A percentile compares a stretch with the other conserved stretches of the same genome.
Evolutionary conservation across 2,888 invertebrate species (phyloP).

Genomic region (Polia nebulosa): DNA sequence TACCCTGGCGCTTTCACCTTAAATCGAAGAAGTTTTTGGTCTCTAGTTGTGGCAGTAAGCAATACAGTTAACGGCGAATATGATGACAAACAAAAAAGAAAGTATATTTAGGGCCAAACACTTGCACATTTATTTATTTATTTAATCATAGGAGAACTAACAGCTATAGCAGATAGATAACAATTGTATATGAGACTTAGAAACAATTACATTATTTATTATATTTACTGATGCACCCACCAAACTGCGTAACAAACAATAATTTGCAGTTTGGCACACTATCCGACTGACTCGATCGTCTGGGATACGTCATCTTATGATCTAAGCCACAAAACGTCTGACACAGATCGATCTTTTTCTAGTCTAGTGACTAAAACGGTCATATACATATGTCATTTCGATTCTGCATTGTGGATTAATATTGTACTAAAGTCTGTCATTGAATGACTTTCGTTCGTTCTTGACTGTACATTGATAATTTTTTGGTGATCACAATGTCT

Average conservation of each 20-base stretch:
- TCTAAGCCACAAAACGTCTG: constrained; percentile 10
- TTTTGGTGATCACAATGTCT: constrained; percentile 9
- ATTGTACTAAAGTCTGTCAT: constrained; percentile 39
- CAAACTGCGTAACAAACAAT: constrained; percentile 6
- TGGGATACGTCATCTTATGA: constrained; percentile 12
- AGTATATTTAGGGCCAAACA: too few relatives aligned
- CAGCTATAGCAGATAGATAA: too few relatives aligned
- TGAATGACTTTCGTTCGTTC: constrained; percentile 52
- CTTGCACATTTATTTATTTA: too few relatives aligned
- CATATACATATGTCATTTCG: constrained; percentile 33
- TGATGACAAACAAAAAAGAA: too few relatives aligned
- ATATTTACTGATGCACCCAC: too few relatives aligned
- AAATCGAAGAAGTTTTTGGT: too few relatives aligned
- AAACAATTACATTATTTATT: too few relatives aligned
- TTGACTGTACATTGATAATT: constrained; percentile 2
- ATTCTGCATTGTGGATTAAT: constrained; percentile 25
- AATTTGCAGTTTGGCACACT: constrained; percentile 21
- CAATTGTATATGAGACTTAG: too few relatives aligned
- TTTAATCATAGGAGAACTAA: too few relatives aligned
- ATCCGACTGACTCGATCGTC: constrained; percentile 1
- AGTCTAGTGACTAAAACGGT: constrained; percentile 41
- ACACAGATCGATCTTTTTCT: constrained; percentile 37
- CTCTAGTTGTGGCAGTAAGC: too few relatives aligned
- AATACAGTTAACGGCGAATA: too few relatives aligned
- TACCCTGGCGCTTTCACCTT: too few relatives aligned